Conservation (phyloP, 2,797 vertebrate genomes). For the Crenuchus spilurus region DNA sequence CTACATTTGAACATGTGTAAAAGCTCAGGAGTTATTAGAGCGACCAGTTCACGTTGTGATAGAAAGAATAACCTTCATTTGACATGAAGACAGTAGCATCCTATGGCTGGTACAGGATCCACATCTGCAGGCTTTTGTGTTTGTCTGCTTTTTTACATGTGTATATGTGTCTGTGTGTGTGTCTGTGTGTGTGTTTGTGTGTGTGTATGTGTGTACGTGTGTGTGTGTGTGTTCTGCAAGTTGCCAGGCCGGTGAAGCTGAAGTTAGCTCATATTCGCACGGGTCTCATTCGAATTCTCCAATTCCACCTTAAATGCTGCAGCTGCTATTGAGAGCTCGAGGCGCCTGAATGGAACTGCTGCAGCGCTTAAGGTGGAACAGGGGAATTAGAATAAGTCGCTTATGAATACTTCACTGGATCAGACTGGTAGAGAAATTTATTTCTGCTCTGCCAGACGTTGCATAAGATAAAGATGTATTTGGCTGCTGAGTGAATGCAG, state of each 20-base stretch:
- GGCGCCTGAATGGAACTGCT: too few species aligned
- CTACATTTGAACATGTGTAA: not conserved
- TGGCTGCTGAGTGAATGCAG: not conserved
- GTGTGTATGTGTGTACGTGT: not conserved
- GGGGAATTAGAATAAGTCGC: too few species aligned
- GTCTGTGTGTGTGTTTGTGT: not conserved
- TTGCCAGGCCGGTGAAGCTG: too few species aligned
- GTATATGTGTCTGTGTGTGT: not conserved
- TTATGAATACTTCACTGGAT: too few species aligned
- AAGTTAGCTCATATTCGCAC: too few species aligned
- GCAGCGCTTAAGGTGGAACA: too few species aligned
- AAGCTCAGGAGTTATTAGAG: not conserved
- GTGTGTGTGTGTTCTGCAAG: not conserved
- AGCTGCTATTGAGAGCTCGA: too few species aligned
- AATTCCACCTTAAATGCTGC: too few species aligned
- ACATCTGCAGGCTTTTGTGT: slow-evolving; percentile 15
- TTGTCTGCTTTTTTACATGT: not conserved
- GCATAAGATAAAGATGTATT: too few species aligned
- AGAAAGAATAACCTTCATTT: slow-evolving; percentile 60
- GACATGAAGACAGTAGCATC: slow-evolving; percentile 58
- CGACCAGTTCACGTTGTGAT: slow-evolving; percentile 19
- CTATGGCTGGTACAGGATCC: not conserved
- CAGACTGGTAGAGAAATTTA: too few species aligned
- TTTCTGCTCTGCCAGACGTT: too few species aligned
- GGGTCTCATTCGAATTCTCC: too few species aligned